phyloP scores from a whole-genome alignment of 2,888 invertebrate species.

The Smittia sp. region DNA sequence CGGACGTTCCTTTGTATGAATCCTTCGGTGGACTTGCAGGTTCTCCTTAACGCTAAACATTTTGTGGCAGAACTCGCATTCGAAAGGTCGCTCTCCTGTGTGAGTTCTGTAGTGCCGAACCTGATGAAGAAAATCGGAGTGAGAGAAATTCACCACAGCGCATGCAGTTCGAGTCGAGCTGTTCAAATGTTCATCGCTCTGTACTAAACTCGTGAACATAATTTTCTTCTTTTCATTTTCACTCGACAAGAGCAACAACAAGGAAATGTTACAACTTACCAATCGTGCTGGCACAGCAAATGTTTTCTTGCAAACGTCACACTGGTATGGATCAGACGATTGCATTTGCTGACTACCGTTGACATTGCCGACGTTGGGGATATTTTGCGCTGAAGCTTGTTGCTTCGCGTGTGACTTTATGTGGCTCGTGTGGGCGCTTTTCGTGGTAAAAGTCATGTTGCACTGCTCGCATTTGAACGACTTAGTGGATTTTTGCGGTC shows the following conservation, averaged over 20 bases:
- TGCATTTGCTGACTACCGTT: conserved; percentile 33
- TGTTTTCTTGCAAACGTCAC: conserved; percentile 86
- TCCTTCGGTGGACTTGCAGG: conserved; percentile 82
- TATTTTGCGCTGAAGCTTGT: conserved; percentile 44
- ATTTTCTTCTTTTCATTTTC: background rate
- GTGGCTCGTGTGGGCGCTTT: conserved; percentile 71
- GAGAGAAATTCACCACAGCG: background rate
- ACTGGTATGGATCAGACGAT: conserved; percentile 73
- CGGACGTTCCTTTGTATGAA: conserved; percentile 88
- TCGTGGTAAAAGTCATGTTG: conserved; percentile 71
- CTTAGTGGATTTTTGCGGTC: conserved; percentile 43
- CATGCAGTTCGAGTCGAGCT: background rate
- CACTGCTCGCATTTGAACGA: conserved; percentile 67
- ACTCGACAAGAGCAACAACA: background rate
- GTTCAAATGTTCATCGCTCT: background rate
- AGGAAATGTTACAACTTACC: conserved; percentile 51
- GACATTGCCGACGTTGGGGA: conserved; percentile 46
- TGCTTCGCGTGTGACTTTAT: conserved; percentile 63
- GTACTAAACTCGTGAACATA: conserved; percentile 5
- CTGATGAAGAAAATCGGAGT: conserved; percentile 9
- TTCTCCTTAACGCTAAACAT: conserved; percentile 92
- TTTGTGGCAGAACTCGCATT: conserved; percentile 89
- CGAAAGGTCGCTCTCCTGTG: conserved; percentile 61
- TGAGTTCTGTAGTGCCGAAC: conserved; percentile 38
- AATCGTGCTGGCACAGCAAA: conserved; percentile 87